phyloP scores from a whole-genome alignment of 2,797 vertebrate species.

The Potorous gilbertii region DNA sequence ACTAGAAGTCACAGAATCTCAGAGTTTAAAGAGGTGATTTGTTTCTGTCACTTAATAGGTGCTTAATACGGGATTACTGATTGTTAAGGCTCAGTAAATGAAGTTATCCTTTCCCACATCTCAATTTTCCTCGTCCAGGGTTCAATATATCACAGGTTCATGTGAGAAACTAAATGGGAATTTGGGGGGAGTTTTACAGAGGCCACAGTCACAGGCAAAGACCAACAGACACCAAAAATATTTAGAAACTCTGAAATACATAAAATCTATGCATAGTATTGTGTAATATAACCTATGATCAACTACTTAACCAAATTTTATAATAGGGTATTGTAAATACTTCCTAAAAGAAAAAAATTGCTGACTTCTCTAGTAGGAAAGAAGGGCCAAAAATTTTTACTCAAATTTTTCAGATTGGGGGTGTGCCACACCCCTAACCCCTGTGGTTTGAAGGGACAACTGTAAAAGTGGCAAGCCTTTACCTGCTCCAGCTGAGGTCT shows the following conservation, averaged over 20 bases:
- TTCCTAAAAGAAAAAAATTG: not conserved
- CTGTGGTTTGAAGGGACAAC: not conserved
- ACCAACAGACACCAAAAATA: not conserved
- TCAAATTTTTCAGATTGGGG: not conserved
- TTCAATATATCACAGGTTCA: too few relatives aligned
- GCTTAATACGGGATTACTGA: not conserved
- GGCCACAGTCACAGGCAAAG: not conserved
- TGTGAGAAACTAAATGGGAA: not conserved
- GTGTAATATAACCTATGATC: not conserved
- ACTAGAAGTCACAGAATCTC: not conserved
- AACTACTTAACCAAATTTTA: not conserved
- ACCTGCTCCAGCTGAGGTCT: not conserved
- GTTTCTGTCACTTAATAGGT: not conserved
- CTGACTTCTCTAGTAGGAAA: not conserved
- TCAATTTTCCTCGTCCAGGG: not conserved
- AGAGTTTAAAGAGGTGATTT: not conserved
- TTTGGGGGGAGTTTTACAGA: not conserved
- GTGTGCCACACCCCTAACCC: not conserved
- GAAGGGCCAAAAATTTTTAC: not conserved
- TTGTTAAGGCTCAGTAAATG: not conserved
- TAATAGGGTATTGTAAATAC: not conserved
- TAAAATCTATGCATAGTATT: not conserved
- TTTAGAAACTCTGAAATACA: not conserved
- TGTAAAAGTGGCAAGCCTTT: not conserved
- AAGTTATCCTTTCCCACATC: not conserved